Conservation (phyloP, 2,888 invertebrate species). For the Carabus problematicus region DNA sequence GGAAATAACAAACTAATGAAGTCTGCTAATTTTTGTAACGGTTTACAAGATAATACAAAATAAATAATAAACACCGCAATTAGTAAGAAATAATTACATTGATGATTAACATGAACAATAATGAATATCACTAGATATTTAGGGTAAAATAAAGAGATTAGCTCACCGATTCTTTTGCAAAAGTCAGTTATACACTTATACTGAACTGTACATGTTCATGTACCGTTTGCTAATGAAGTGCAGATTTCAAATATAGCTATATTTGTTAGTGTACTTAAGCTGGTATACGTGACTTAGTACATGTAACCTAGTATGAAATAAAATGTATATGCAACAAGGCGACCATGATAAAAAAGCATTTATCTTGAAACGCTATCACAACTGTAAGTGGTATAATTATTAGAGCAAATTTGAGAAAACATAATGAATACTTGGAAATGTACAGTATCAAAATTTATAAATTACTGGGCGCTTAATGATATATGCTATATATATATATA, state of each 20-base stretch:
- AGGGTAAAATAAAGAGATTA: neutral
- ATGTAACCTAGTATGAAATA: constrained; percentile 31
- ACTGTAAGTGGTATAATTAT: too few species aligned
- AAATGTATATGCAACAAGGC: constrained; percentile 10
- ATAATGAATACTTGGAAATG: too few species aligned
- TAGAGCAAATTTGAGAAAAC: too few species aligned
- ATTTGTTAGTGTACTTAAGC: constrained; percentile 26
- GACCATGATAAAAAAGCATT: constrained; percentile 19
- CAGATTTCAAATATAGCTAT: constrained; percentile 22
- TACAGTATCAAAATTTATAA: too few species aligned
- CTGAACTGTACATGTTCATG: neutral
- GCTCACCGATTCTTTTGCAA: constrained; percentile 1
- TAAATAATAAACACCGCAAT: too few species aligned
- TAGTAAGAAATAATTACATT: too few species aligned
- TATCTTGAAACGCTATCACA: neutral
- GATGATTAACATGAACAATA: too few species aligned
- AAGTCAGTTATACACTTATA: neutral
- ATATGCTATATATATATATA: too few species aligned
- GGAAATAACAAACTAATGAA: too few species aligned
- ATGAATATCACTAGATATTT: neutral
- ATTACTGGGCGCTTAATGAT: too few species aligned
- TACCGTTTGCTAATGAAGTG: constrained; percentile 5
- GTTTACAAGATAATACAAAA: too few species aligned
- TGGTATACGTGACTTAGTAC: constrained; percentile 36
- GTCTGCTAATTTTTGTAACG: too few species aligned